Conservation (phyloP, 2,113 vertebrate genomes). For the Seriola aureovittata region DNA sequence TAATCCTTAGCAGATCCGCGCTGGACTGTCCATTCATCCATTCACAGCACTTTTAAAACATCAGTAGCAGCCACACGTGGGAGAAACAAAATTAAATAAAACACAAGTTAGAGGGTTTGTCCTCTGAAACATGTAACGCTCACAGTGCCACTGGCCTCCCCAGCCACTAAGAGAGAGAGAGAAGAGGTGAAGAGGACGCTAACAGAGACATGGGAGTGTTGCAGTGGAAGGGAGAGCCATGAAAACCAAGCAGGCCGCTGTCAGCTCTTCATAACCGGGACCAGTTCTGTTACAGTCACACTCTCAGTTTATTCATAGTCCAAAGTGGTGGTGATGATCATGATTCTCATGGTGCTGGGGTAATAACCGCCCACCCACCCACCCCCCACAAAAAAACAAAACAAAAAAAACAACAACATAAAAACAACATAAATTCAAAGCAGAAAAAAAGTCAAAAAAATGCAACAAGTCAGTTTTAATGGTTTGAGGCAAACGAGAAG, state of each 20-base stretch:
- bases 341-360: slow-evolving; percentile 9
- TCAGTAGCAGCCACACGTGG: slow-evolving; percentile 83
- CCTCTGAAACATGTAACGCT: slow-evolving; percentile 49
- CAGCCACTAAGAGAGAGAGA: slow-evolving; percentile 33
- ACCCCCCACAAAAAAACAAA: slow-evolving; percentile 11
- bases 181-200: slow-evolving; percentile 24
- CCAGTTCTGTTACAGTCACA: slow-evolving; percentile 35
- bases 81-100: slow-evolving; percentile 60
- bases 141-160: slow-evolving; percentile 68
- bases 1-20: slow-evolving; percentile 35
- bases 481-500: slow-evolving; percentile 72
- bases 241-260: slow-evolving; percentile 38
- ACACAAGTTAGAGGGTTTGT: slow-evolving; percentile 49
- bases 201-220: slow-evolving; percentile 56
- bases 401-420: slow-evolving; percentile 30
- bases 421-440: slow-evolving; percentile 64
- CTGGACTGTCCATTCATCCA: slow-evolving; percentile 66
- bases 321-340: slow-evolving; percentile 23
- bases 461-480: slow-evolving; percentile 63
- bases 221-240: slow-evolving; percentile 12
- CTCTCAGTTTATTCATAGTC: slow-evolving; percentile 42
- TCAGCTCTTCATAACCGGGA: slow-evolving; percentile 26
- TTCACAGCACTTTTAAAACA: slow-evolving; percentile 83
- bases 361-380: background rate
- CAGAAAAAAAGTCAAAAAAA: slow-evolving; percentile 49